Base-by-base conservation (phyloP, 2,888 invertebrate species). In the Xanthorhoe designata region DNA sequence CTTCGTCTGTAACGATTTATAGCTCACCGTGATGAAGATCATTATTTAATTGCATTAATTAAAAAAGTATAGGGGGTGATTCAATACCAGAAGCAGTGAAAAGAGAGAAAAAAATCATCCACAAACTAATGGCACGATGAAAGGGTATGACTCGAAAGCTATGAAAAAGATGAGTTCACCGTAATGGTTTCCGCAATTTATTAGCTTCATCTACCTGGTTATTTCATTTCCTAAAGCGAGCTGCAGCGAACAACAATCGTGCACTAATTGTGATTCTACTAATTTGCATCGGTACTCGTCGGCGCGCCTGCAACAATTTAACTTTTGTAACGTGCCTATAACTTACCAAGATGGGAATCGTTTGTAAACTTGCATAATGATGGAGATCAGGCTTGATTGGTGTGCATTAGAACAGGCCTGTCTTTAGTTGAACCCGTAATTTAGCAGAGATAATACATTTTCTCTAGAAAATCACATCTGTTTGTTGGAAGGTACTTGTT, bases 221-320 rank as follows among this genome's bases (percentile, higher is more conserved):
- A 83, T 86, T 89, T 85, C 81, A 87, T 86, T 90, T 84, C 81
- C 78, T 88, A 86, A 90, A 88, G 84, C 84, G 81, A 83, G 81
- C 81, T 84, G 84, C 83, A 77, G 80, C 76, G 83, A 83, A 86
- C 85, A 85, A 88, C 89, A 89, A 89, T 90, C 84, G 84, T 84
- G 85, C 81, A 80, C 87, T 89, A 90, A 91, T 90, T 90, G 90
- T 85, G 85, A 91, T 91, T 90, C 87, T 80, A 82, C 86, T 88
- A 89, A 91, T 90, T 91, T 89, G 86, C 88, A 90, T 89, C 82
- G 82, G 81, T 77, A 78, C 78, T 73, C 77, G 73, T 73, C 73
- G 75, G 71, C 78, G 77, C 77, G 70, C 78, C 74, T 74, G 72
- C 71, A 66, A 72, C 72, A 78, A 73, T 78, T 79, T 74, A 72